A percentile compares a stretch with the other conserved stretches of the same genome.
phyloP scores from a whole-genome alignment of 2,113 vertebrate genomes.

The Thinocorus orbignyianus region DNA sequence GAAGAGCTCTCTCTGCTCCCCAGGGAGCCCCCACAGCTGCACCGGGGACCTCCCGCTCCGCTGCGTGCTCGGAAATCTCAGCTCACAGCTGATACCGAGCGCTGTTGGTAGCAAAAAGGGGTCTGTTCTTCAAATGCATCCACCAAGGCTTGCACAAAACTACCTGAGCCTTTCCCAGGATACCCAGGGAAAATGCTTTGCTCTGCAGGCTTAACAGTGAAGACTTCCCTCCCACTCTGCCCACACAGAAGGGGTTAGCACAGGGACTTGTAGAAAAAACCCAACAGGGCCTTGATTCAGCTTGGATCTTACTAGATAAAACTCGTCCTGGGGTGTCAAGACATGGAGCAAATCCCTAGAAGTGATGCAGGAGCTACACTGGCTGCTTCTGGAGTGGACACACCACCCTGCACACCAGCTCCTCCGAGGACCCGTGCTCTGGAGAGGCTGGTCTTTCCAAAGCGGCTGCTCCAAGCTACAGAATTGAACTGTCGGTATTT shows the following conservation, averaged over 20 bases:
- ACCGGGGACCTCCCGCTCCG: rapidly evolving
- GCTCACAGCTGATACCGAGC: not conserved
- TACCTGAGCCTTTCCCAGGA: not conserved
- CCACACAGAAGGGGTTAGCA: not conserved
- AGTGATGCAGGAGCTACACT: not conserved
- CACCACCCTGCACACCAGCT: not conserved
- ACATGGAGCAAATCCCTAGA: not conserved
- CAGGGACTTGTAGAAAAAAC: not conserved
- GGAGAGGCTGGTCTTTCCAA: not conserved
- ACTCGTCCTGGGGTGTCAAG: not conserved
- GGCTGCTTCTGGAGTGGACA: not conserved
- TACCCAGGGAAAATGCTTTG: not conserved
- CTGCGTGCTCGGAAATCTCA: rapidly evolving
- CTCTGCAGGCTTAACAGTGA: not conserved
- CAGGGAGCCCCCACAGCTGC: not conserved
- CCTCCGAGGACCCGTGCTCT: too few species aligned
- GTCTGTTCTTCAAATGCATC: not conserved
- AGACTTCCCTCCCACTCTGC: not conserved
- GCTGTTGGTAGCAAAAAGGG: not conserved
- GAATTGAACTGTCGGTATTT: not conserved
- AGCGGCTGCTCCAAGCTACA: not conserved
- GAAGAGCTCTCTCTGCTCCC: not conserved
- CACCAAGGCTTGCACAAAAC: not conserved
- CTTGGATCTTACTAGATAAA: not conserved
- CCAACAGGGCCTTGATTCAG: not conserved